Evolutionary conservation across 2,797 vertebrate genomes (phyloP).

Genomic region (Coregonus ussuriensis): DNA sequence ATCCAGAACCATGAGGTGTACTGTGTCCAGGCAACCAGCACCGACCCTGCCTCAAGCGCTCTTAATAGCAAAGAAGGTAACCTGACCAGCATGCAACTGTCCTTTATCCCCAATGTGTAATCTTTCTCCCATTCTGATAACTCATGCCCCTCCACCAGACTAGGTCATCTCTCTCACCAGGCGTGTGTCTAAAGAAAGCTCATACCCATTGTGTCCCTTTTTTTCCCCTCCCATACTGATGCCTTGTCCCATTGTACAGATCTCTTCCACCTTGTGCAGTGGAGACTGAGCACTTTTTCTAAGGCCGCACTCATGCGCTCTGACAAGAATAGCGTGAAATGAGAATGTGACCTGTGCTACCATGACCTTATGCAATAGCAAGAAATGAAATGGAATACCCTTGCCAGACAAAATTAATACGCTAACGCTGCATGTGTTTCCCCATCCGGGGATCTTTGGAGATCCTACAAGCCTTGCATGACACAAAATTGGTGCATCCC

Average conservation of each 20-base stretch:
- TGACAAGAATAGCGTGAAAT: no score
- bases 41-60: constrained; percentile 72
- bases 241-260: neutral
- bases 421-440: no score
- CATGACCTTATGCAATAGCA: no score
- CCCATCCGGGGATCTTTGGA: no score
- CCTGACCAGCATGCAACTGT: neutral
- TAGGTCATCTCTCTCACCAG: neutral
- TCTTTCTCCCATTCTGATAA: neutral
- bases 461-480: neutral
- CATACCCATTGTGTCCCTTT: neutral
- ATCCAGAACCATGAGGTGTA: constrained; percentile 88
- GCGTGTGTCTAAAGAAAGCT: no score
- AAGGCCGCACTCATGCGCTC: no score
- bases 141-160: neutral
- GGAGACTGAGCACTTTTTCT: neutral
- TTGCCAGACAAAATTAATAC: neutral
- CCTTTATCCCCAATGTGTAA: neutral
- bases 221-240: neutral
- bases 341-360: no score
- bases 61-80: constrained; percentile 89
- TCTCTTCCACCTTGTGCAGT: neutral
- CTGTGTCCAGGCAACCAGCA: constrained; percentile 81
- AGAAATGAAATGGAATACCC: neutral
- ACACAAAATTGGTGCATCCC: no score